Percentiles rank a stretch among this genome's conserved stretches.
Evolutionary conservation across 1,140 invertebrate genomes (phyloP).

Genomic region (Brachionus rubens): DNA sequence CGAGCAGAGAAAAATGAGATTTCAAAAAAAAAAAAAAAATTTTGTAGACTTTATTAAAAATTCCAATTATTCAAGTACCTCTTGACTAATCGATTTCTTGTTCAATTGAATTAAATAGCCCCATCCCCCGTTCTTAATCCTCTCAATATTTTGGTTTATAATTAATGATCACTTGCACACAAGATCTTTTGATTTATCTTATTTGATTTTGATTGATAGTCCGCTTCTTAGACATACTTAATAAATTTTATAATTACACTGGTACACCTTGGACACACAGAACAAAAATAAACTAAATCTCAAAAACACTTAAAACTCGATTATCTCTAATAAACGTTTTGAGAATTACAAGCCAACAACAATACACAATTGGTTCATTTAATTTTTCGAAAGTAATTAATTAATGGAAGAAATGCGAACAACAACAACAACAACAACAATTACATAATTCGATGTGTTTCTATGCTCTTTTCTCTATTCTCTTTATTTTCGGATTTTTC

Average conservation of each 20-base stretch:
- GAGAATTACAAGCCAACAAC: too few relatives aligned
- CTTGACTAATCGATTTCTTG: constrained; percentile 34
- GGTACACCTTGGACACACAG: background rate
- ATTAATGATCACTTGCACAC: constrained; percentile 23
- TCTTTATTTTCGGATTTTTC: background rate
- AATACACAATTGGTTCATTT: constrained; percentile 23
- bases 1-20: background rate
- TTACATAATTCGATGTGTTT: constrained; percentile 34
- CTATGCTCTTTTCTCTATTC: background rate
- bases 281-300: background rate
- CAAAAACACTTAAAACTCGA: too few relatives aligned
- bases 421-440: background rate
- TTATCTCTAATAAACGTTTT: too few relatives aligned
- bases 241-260: background rate
- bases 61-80: background rate
- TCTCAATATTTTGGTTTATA: constrained; percentile 4
- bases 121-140: background rate
- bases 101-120: constrained; percentile 10
- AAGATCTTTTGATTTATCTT: constrained; percentile 14
- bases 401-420: background rate
- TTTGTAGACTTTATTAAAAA: too few relatives aligned
- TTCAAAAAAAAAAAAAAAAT: background rate
- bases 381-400: constrained; percentile 30
- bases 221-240: constrained; percentile 12
- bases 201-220: constrained; percentile 25